A percentile compares a stretch with the other conserved stretches of the same genome.
These are phyloP conservation scores for Aphidius gifuensis DNA, from an alignment of 1,140 invertebrate species.

Conservation along the genomic window DNA sequence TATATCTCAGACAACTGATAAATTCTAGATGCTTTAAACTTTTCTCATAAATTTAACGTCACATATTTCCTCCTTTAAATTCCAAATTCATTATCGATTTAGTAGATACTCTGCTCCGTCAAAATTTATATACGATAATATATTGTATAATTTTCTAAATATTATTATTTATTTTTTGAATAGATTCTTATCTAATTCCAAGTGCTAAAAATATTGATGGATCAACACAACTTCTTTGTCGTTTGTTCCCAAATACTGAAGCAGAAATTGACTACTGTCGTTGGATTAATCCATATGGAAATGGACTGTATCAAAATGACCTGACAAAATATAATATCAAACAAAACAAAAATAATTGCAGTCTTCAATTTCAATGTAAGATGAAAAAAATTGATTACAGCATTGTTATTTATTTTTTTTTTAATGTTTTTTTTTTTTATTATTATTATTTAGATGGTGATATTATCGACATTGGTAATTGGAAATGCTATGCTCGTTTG, in stretches of 20 bases:
- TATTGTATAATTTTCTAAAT: background rate
- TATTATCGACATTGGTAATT: constrained; percentile 5
- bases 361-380: constrained; percentile 40
- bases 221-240: constrained; percentile 26
- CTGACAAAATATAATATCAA: constrained; percentile 32
- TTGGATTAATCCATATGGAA: constrained; percentile 45
- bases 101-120: background rate
- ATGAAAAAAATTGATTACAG: background rate
- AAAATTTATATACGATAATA: background rate
- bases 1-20: background rate
- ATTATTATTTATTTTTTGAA: constrained; percentile 9
- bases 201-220: constrained; percentile 17
- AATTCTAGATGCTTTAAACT: background rate
- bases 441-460: background rate
- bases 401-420: too few relatives aligned
- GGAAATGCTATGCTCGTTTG: constrained; percentile 18
- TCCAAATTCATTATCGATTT: background rate
- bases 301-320: constrained; percentile 34
- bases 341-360: constrained; percentile 32
- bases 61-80: constrained; percentile 17
- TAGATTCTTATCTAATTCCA: constrained; percentile 40
- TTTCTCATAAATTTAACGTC: background rate
- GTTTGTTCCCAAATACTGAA: constrained; percentile 32
- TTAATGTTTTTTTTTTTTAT: constrained; percentile 3
- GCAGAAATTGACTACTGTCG: constrained; percentile 44